Evolutionary conservation across 2,797 vertebrate genomes (phyloP), one percentile per base, ranked within the genome.

Genomic region (Knipowitschia caucasica): DNA sequence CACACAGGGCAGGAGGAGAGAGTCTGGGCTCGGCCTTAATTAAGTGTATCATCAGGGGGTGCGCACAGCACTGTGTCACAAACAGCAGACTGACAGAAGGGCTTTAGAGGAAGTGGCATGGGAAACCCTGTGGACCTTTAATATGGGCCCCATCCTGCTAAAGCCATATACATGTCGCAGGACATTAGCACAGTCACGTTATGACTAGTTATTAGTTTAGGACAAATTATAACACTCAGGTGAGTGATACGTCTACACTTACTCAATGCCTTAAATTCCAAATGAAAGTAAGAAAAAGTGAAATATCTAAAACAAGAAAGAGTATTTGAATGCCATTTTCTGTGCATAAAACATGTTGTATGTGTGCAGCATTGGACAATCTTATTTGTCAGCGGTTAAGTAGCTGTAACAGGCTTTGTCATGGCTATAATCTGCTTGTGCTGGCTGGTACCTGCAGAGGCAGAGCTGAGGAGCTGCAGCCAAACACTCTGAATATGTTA

Each of bases 321-420:
- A 9, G 9, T 67, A 50, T 59, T 7, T 45, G 27, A 55, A 18
- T 49, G 45, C 8, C 63, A 47, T 15, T 65, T 56, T 58, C 9
- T 30, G 67, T 61, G 4, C 20, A 73, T 56, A 63, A 38, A 64
- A 72, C 59, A 75, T 73, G 71, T 77, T 81, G 65, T 81, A 67
- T 73, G 73, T 70, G 71, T 21, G 44, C 53, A 20, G 67, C 74
- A 76, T 63, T 57, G 72, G 73, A 43, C 83, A 71, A 78, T 83
- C 78, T 67, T 81, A 82, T 85, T 85, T 84, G 81, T 88, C 79
- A 79, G 67, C 26, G 49, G 77, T 84, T 86, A 86, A 85, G 76
- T 83, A 81, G 83, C 77, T 80, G 71, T 86, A 86, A 84, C 85
- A 85, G 77, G 82, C 82, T 87, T 88, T 86, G 84, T 81, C 77